Percentiles rank a stretch among this genome's conserved stretches.
phyloP scores from a whole-genome alignment of 35 echinoderm and acorn worm genomes.

The Apostichopus californicus region DNA sequence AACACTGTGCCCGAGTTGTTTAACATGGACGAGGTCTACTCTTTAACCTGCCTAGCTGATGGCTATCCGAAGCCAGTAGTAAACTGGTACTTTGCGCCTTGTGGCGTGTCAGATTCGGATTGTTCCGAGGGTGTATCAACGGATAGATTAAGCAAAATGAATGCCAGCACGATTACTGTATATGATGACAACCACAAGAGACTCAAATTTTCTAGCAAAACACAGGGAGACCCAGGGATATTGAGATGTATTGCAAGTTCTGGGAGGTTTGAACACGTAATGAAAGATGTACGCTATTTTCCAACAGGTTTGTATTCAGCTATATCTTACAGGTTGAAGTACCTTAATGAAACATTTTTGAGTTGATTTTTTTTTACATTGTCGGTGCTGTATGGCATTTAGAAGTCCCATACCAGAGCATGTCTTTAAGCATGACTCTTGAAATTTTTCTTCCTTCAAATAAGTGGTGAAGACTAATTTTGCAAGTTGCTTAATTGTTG shows the following conservation, averaged over 20 bases:
- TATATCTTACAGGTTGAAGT: no score
- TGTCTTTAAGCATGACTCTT: no score
- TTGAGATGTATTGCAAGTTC: constrained; percentile 39
- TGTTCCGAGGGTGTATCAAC: constrained; percentile 8
- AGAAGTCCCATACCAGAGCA: no score
- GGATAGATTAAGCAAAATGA: not conserved
- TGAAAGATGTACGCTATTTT: constrained; percentile 43
- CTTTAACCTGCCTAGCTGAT: constrained; percentile 54
- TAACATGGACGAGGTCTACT: constrained; percentile 5
- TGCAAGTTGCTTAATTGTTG: no score
- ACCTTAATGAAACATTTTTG: no score
- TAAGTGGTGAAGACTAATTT: no score
- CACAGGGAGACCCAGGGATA: not conserved
- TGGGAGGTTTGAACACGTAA: not conserved
- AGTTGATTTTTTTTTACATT: no score
- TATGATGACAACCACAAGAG: not conserved
- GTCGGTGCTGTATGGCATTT: no score
- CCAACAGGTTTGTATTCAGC: constrained; percentile 43
- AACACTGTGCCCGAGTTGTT: constrained; percentile 48
- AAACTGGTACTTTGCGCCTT: constrained; percentile 34
- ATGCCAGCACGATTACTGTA: not conserved
- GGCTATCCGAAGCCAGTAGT: constrained; percentile 52
- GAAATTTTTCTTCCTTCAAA: no score
- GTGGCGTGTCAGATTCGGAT: not conserved
- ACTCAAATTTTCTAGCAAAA: not conserved